Percentiles rank a stretch among this genome's conserved stretches.
Evolutionary conservation across 1,140 invertebrate species (phyloP).

Genomic region (Agrilus planipennis): DNA sequence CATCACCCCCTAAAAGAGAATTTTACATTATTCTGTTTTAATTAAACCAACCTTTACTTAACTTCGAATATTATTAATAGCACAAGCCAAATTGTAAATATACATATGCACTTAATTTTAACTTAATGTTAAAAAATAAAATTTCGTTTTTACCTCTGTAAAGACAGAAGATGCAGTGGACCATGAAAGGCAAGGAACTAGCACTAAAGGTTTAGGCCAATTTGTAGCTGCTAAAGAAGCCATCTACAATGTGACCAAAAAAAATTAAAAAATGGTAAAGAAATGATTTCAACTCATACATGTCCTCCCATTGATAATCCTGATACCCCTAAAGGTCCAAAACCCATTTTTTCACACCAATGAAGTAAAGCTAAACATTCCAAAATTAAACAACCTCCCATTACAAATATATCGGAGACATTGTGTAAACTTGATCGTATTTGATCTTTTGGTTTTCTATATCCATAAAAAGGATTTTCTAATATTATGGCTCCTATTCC

Average conservation of each 20-base stretch:
- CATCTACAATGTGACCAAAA: constrained; percentile 56
- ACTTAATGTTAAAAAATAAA: too few relatives aligned
- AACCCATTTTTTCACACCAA: constrained; percentile 82
- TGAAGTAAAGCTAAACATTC: constrained; percentile 86
- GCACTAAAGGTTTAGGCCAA: constrained; percentile 83
- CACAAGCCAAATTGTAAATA: too few relatives aligned
- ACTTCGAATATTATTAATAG: too few relatives aligned
- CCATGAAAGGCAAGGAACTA: constrained; percentile 95
- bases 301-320: constrained; percentile 99
- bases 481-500: constrained; percentile 89
- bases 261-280: not conserved
- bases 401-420: constrained; percentile 97
- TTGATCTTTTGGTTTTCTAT: constrained; percentile 85
- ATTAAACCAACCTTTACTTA: too few relatives aligned
- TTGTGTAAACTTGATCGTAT: constrained; percentile 83
- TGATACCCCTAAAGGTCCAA: constrained; percentile 83
- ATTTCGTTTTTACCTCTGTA: constrained; percentile 79
- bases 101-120: not conserved
- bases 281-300: constrained; percentile 46
- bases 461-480: constrained; percentile 96
- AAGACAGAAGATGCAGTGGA: constrained; percentile 93
- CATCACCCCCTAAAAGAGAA: constrained; percentile 70
- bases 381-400: constrained; percentile 93
- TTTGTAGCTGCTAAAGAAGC: constrained; percentile 90
- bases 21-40: constrained; percentile 12